Evolutionary conservation across 2,797 vertebrate genomes (phyloP).

Genomic region (Margarornis squamiger): DNA sequence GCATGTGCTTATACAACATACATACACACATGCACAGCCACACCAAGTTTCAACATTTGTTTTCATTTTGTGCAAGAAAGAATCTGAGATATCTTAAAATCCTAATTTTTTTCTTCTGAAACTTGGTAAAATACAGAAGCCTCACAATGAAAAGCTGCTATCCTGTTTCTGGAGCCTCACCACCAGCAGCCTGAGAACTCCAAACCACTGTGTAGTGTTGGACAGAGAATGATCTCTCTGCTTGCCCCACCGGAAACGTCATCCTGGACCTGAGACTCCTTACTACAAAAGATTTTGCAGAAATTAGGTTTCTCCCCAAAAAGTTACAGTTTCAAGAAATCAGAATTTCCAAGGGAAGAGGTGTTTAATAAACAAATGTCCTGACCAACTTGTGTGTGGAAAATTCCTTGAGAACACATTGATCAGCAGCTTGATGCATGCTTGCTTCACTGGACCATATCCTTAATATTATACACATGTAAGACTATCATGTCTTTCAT

Average conservation of each 20-base stretch:
- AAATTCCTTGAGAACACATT: background rate
- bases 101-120: background rate
- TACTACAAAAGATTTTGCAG: background rate
- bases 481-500: background rate
- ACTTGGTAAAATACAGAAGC: background rate
- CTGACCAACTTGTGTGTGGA: background rate
- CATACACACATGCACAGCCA: background rate
- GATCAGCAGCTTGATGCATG: background rate
- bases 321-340: background rate
- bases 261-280: background rate
- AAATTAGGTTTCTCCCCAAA: background rate
- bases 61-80: background rate
- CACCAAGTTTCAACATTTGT: background rate
- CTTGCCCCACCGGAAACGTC: background rate
- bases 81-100: background rate
- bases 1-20: accelerated
- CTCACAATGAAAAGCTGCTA: background rate
- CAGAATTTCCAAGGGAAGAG: background rate
- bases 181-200: background rate
- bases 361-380: background rate
- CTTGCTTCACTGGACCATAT: background rate
- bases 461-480: background rate
- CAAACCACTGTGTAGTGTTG: background rate
- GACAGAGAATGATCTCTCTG: background rate
- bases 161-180: background rate